These are phyloP conservation scores for Sisyra nigra DNA, from an alignment of 2,888 invertebrate species.

Conservation along the genomic window DNA sequence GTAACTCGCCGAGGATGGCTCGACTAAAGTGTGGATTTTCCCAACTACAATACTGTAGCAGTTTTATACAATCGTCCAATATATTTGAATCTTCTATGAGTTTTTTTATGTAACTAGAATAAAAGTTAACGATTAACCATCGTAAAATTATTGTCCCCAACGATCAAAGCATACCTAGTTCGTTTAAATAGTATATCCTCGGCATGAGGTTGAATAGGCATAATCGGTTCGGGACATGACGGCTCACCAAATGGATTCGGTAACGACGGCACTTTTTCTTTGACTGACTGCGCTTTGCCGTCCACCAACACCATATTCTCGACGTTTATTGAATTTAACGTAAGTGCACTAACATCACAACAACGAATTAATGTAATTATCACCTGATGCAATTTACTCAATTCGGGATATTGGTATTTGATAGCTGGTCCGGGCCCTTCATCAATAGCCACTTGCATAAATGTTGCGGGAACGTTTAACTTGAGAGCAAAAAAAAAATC, in stretches of 20 bases:
- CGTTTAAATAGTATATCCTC: constrained; percentile 70
- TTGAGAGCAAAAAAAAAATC: constrained; percentile 24
- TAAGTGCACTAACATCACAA: constrained; percentile 56
- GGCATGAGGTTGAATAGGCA: constrained; percentile 56
- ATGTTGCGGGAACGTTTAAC: constrained; percentile 79
- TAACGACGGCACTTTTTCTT: constrained; percentile 34
- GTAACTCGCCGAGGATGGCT: constrained; percentile 70
- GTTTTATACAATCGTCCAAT: constrained; percentile 77
- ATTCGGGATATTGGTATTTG: constrained; percentile 90
- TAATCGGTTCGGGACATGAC: constrained; percentile 38
- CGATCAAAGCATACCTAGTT: constrained; percentile 47
- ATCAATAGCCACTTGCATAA: constrained; percentile 82
- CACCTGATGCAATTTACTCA: constrained; percentile 83
- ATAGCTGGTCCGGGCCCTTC: constrained; percentile 86
- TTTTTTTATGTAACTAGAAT: constrained; percentile 73
- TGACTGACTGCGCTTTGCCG: constrained; percentile 29
- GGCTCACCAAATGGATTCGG: constrained; percentile 63
- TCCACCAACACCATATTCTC: constrained; percentile 11
- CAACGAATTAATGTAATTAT: constrained; percentile 82
- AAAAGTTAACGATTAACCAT: constrained; percentile 8
- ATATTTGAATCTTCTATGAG: constrained; percentile 87
- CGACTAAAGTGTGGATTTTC: constrained; percentile 91
- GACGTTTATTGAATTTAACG: constrained; percentile 6
- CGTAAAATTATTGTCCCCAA: background rate
- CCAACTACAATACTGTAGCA: constrained; percentile 91